These are phyloP conservation scores for Drosophila erecta DNA, from an alignment of 1,140 invertebrate genomes.

Conservation along the genomic window DNA sequence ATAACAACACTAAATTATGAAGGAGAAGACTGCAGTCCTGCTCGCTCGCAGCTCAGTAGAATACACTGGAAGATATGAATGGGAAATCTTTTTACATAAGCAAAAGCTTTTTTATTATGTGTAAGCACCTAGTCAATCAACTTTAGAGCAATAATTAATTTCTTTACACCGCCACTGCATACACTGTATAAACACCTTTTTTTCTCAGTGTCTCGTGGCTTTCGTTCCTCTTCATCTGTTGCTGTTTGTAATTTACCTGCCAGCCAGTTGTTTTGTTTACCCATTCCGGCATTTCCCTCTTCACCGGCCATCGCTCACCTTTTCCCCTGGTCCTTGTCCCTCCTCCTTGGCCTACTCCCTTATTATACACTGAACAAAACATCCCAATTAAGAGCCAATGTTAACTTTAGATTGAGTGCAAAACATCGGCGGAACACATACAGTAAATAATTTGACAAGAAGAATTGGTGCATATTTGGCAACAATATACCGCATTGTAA, in stretches of 20 bases:
- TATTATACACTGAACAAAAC: background rate
- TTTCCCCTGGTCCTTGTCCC: constrained; percentile 7
- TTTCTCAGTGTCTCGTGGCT: constrained; percentile 4
- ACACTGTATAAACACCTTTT: background rate
- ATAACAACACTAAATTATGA: constrained; percentile 54
- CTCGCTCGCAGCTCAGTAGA: background rate
- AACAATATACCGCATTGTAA: no score
- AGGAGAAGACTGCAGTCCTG: constrained; percentile 6
- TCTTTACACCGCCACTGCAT: no score
- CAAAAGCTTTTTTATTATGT: no score
- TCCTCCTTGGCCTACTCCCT: constrained; percentile 4
- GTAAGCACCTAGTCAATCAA: no score
- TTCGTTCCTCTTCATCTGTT: constrained; percentile 24
- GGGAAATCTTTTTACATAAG: background rate
- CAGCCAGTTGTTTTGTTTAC: constrained; percentile 45
- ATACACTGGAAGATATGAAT: background rate
- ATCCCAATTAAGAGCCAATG: background rate
- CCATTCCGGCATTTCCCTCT: constrained; percentile 42
- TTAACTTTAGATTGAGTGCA: no score
- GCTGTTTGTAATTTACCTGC: constrained; percentile 70
- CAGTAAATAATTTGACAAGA: no score
- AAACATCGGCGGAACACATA: no score
- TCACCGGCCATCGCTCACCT: constrained; percentile 7
- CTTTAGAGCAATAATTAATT: no score
- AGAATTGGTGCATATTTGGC: no score